These are phyloP conservation scores for Tadarida brasiliensis DNA, from an alignment of 2,797 vertebrate genomes.

Conservation along the genomic window DNA sequence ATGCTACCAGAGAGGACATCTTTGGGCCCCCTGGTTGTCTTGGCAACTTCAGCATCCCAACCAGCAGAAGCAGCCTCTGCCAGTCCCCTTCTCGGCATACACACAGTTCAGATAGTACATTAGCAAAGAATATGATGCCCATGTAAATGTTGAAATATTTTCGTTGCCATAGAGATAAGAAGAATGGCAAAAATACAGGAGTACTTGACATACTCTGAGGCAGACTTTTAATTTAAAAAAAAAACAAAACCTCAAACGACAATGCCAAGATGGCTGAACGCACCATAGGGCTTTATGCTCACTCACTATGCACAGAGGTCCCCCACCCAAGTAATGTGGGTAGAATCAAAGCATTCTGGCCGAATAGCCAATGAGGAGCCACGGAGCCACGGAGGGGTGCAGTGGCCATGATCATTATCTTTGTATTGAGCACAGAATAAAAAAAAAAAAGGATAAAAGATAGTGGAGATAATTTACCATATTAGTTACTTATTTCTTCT, in stretches of 20 bases:
- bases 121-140: slow-evolving; percentile 89
- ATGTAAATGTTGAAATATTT: slow-evolving; percentile 91
- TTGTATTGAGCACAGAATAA: not conserved
- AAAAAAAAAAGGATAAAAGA: slow-evolving; percentile 2
- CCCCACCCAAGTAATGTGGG: slow-evolving; percentile 65
- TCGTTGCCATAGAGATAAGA: slow-evolving; percentile 91
- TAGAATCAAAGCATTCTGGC: slow-evolving; percentile 45
- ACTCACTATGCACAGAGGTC: slow-evolving; percentile 43
- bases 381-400: not conserved
- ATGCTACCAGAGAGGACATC: slow-evolving; percentile 88
- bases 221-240: slow-evolving; percentile 89
- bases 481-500: not conserved
- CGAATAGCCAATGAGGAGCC: slow-evolving; percentile 60
- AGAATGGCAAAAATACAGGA: slow-evolving; percentile 89
- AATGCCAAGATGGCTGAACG: slow-evolving; percentile 88
- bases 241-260: slow-evolving; percentile 85
- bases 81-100: slow-evolving; percentile 85
- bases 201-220: slow-evolving; percentile 90
- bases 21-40: slow-evolving; percentile 90
- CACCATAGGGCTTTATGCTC: slow-evolving; percentile 78
- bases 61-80: slow-evolving; percentile 86
- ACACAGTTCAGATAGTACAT: slow-evolving; percentile 88
- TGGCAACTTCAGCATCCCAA: slow-evolving; percentile 90
- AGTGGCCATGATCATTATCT: not conserved
- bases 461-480: not conserved